phyloP scores from a whole-genome alignment of 2,888 invertebrate species.

The Drosophila pegasa region DNA sequence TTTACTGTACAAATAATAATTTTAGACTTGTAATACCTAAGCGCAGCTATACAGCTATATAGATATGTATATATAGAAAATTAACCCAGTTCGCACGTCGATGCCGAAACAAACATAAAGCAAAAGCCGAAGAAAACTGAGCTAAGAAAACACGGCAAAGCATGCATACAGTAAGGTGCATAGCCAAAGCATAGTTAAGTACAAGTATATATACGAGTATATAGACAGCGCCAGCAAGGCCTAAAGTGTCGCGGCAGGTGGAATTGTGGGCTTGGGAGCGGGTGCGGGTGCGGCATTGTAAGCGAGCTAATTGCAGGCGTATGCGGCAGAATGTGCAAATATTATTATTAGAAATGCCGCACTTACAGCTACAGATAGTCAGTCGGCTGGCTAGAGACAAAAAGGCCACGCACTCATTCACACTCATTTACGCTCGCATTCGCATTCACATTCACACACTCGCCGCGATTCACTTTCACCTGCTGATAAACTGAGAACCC shows the following conservation, averaged over 20 bases:
- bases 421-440: conserved; percentile 28
- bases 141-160: conserved; percentile 34
- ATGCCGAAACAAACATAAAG: conserved; percentile 63
- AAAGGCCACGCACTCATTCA: conserved; percentile 58
- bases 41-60: conserved; percentile 35
- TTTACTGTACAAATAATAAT: conserved; percentile 64
- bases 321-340: conserved; percentile 37
- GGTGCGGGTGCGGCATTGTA: conserved; percentile 43
- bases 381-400: conserved; percentile 8
- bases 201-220: conserved; percentile 11
- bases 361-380: conserved; percentile 32
- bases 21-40: conserved; percentile 55
- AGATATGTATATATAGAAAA: conserved; percentile 65
- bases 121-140: conserved; percentile 54
- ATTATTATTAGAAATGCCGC: conserved; percentile 30
- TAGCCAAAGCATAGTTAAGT: conserved; percentile 44
- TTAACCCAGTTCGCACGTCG: conserved; percentile 80
- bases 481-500: conserved; percentile 64
- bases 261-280: neutral
- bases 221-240: conserved; percentile 8
- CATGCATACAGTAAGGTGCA: conserved; percentile 53
- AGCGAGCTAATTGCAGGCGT: conserved; percentile 54
- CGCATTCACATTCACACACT: conserved; percentile 24
- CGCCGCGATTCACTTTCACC: conserved; percentile 70
- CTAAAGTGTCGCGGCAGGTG: neutral